A percentile compares a stretch with the other conserved stretches of the same genome.
These are phyloP conservation scores for Drosophila kurseongensis DNA, from an alignment of 1,140 invertebrate species.

Conservation along the genomic window DNA sequence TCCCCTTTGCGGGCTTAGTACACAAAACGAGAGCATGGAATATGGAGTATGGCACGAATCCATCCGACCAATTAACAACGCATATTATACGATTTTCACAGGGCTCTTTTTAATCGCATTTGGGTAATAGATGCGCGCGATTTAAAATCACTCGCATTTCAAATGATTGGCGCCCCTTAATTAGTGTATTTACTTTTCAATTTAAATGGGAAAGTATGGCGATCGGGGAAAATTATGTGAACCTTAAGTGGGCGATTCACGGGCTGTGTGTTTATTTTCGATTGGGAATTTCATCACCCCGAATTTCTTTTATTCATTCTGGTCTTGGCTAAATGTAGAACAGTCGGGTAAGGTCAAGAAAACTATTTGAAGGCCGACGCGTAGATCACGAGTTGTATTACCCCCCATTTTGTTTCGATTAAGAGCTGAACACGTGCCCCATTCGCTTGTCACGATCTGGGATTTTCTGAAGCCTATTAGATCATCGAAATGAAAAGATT, in stretches of 20 bases:
- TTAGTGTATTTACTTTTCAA: constrained; percentile 3
- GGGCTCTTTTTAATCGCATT: constrained; percentile 17
- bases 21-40: constrained; percentile 5
- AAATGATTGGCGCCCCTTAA: constrained; percentile 31
- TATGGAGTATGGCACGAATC: constrained; percentile 1
- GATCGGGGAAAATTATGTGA: constrained; percentile 29
- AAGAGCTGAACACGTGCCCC: constrained; percentile 35
- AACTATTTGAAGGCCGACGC: constrained; percentile 30
- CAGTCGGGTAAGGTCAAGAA: constrained; percentile 56
- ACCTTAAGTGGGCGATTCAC: constrained; percentile 20
- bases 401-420: constrained; percentile 7
- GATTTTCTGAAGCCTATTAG: constrained; percentile 39
- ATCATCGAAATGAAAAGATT: constrained; percentile 29
- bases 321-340: constrained; percentile 32
- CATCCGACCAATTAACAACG: constrained; percentile 14
- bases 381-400: constrained; percentile 31
- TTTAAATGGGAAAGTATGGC: constrained; percentile 22
- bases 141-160: constrained; percentile 44
- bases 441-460: constrained; percentile 14
- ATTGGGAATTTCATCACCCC: constrained; percentile 62
- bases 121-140: constrained; percentile 8
- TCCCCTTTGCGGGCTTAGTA: neutral
- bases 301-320: constrained; percentile 12
- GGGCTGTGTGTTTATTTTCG: constrained; percentile 34
- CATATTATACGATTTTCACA: constrained; percentile 21